A percentile compares a stretch with the other conserved stretches of the same genome.
Conservation (phyloP, 1,140 invertebrate genomes). For the Caerostris darwini region DNA sequence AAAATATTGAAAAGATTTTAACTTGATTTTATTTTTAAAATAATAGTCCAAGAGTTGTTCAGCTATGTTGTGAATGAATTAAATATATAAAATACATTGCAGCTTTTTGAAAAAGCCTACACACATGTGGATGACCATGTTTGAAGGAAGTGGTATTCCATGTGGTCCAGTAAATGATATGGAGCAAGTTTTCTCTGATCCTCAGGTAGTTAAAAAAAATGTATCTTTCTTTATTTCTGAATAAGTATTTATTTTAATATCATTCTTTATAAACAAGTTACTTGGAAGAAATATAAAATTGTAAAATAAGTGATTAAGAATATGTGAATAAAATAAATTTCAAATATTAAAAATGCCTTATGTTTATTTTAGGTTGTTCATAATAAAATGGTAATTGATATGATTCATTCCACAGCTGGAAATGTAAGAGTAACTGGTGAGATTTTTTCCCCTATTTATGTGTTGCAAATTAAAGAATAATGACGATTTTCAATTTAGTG, state of each 20-base stretch:
- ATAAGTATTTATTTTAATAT: too few species aligned
- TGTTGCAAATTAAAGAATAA: background rate
- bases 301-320: background rate
- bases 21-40: too few species aligned
- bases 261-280: too few species aligned
- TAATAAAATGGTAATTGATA: constrained; percentile 88
- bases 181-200: constrained; percentile 92
- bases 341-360: too few species aligned
- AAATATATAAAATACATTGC: too few species aligned
- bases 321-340: background rate
- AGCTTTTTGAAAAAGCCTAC: constrained; percentile 87
- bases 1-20: too few species aligned
- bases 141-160: constrained; percentile 90
- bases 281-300: background rate
- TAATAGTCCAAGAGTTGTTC: too few species aligned
- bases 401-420: constrained; percentile 88
- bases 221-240: too few species aligned
- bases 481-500: too few species aligned
- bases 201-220: constrained; percentile 85
- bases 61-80: too few species aligned
- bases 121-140: constrained; percentile 88
- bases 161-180: constrained; percentile 95
- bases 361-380: constrained; percentile 82
- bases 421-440: constrained; percentile 88
- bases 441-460: background rate